Conservation (phyloP, 2,113 vertebrate genomes). For the Epinephelus moara region DNA sequence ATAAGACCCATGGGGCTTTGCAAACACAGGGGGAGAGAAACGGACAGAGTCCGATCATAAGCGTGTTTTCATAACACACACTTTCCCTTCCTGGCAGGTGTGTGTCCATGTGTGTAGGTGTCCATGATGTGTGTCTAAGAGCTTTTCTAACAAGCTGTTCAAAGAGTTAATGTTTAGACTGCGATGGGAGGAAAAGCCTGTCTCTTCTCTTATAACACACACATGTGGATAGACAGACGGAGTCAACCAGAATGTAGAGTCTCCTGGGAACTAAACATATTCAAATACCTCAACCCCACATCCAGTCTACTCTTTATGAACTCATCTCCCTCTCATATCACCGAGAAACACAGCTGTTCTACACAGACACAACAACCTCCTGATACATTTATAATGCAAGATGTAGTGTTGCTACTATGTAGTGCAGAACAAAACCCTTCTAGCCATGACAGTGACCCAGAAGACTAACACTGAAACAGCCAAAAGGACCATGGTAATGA, state of each 20-base stretch:
- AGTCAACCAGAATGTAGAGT: constrained; percentile 14
- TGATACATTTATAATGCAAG: not conserved
- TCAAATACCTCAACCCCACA: constrained; percentile 32
- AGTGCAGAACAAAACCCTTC: constrained; percentile 1
- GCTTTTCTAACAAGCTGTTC: constrained; percentile 53
- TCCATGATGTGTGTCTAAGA: constrained; percentile 56
- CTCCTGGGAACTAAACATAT: constrained; percentile 32
- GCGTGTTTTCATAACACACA: constrained; percentile 69
- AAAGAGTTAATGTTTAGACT: constrained; percentile 69
- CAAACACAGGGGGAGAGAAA: constrained; percentile 45
- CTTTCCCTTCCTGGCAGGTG: constrained; percentile 66
- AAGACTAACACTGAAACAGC: not conserved
- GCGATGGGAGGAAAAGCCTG: constrained; percentile 18
- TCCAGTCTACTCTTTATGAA: constrained; percentile 13
- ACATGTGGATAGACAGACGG: constrained; percentile 37
- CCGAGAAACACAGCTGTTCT: constrained; percentile 8
- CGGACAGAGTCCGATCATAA: constrained; percentile 51
- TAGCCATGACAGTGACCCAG: not conserved
- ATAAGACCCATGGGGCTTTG: constrained; percentile 62
- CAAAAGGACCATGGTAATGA: not conserved
- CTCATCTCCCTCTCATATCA: not conserved
- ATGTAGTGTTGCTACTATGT: not conserved
- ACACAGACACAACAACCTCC: constrained; percentile 15
- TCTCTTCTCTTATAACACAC: constrained; percentile 42
- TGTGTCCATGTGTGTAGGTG: constrained; percentile 44